A percentile compares a stretch with the other conserved stretches of the same genome.
Conservation (phyloP, 2,113 vertebrate species). For the Pangasianodon hypophthalmus region DNA sequence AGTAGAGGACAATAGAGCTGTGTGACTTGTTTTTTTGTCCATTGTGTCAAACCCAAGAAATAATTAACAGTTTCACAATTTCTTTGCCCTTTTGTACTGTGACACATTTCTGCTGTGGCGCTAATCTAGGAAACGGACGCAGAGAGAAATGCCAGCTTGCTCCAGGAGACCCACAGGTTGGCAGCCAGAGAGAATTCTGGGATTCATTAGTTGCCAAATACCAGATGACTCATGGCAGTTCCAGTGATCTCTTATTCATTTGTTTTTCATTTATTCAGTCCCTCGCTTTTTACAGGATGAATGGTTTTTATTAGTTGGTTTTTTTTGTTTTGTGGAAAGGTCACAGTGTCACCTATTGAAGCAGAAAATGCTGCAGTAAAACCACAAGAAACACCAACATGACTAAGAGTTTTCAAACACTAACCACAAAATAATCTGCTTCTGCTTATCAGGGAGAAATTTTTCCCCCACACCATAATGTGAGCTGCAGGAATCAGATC, state of each 20-base stretch:
- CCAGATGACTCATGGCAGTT: constrained; percentile 68
- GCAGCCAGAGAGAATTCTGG: constrained; percentile 60
- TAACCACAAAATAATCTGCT: constrained; percentile 33
- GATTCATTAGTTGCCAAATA: constrained; percentile 71
- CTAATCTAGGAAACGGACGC: constrained; percentile 30
- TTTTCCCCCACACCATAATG: constrained; percentile 58
- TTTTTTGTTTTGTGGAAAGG: constrained; percentile 48
- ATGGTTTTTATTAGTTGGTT: constrained; percentile 46
- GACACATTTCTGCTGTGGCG: constrained; percentile 17
- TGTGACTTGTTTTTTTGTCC: neutral
- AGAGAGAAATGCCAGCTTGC: constrained; percentile 50
- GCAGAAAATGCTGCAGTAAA: constrained; percentile 51
- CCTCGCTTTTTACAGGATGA: constrained; percentile 52
- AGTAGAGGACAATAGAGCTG: neutral
- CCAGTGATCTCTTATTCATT: constrained; percentile 71
- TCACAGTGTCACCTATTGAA: constrained; percentile 57
- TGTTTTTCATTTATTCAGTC: constrained; percentile 68
- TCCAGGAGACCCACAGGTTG: constrained; percentile 53
- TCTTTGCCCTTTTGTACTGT: constrained; percentile 29
- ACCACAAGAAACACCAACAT: constrained; percentile 50
- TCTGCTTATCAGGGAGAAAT: constrained; percentile 30
- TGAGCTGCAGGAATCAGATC: constrained; percentile 25
- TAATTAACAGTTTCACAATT: constrained; percentile 39
- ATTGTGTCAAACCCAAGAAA: constrained; percentile 37
- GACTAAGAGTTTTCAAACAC: constrained; percentile 59